These are phyloP conservation scores for Pelosia muscerda DNA, from an alignment of 2,888 invertebrate genomes.

Conservation along the genomic window DNA sequence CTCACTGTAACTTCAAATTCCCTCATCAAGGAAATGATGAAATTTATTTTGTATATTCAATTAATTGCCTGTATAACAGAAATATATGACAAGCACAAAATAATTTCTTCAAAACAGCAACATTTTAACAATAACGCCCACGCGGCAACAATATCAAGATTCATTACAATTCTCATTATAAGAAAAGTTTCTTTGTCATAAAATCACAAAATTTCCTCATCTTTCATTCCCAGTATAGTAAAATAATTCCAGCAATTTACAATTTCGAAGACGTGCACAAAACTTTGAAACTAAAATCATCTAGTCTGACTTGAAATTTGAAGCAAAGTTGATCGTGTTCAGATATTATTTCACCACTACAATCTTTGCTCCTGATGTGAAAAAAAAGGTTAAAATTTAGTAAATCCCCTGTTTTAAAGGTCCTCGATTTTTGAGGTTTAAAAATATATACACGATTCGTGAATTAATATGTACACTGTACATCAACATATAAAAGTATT, in stretches of 20 bases:
- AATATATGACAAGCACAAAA: too few species aligned
- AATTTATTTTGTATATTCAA: too few species aligned
- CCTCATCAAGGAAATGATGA: too few species aligned
- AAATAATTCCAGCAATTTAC: not conserved
- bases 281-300: not conserved
- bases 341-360: not conserved
- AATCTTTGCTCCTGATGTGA: not conserved
- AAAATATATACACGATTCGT: too few species aligned
- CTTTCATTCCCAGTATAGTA: not conserved
- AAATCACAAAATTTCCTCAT: not conserved
- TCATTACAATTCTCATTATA: not conserved
- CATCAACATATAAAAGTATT: too few species aligned
- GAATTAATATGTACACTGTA: too few species aligned
- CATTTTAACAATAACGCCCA: not conserved
- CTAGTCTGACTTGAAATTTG: not conserved
- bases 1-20: too few species aligned
- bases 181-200: not conserved
- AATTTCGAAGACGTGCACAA: not conserved
- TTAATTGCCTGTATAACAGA: too few species aligned
- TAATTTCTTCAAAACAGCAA: not conserved
- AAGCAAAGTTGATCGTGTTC: constrained; percentile 2
- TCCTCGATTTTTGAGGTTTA: too few species aligned
- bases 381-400: not conserved
- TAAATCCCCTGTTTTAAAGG: too few species aligned
- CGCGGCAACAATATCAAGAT: not conserved